Conservation (phyloP, 2,797 vertebrate species). For the Myripristis jacobus region DNA sequence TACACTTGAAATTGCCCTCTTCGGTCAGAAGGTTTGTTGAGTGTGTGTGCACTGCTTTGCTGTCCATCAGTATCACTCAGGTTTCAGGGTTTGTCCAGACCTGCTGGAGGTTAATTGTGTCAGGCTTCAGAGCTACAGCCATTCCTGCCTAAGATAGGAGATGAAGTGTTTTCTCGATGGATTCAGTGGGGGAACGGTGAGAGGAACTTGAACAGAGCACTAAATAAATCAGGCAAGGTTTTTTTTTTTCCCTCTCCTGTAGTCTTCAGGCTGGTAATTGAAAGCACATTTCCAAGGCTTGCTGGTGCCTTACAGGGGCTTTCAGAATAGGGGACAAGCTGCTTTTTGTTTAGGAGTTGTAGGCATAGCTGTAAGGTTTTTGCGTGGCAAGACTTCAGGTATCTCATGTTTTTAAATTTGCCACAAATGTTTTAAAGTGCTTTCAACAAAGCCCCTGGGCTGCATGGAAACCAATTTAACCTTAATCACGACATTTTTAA, state of each 20-base stretch:
- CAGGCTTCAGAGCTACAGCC: conserved; percentile 84
- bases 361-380: conserved; percentile 51
- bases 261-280: conserved; percentile 92
- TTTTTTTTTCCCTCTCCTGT: conserved; percentile 69
- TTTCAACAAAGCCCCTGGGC: conserved; percentile 8
- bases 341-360: conserved; percentile 77
- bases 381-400: conserved; percentile 32
- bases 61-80: conserved; percentile 58
- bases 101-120: conserved; percentile 80
- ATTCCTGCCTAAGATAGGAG: conserved; percentile 84
- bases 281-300: conserved; percentile 90
- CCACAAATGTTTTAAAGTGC: conserved; percentile 19
- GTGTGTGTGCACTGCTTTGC: conserved; percentile 1
- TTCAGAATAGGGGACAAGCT: conserved; percentile 75
- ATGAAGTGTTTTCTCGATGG: conserved; percentile 92
- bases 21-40: conserved; percentile 39
- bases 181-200: conserved; percentile 87
- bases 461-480: background rate
- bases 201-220: conserved; percentile 90
- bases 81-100: conserved; percentile 47
- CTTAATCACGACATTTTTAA: conserved; percentile 7
- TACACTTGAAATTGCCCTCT: conserved; percentile 57
- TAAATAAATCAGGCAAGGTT: conserved; percentile 90
- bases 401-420: conserved; percentile 38
- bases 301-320: conserved; percentile 72